Evolutionary conservation across 1,140 invertebrate species (phyloP), one percentile per base, ranked within the genome.

Genomic region (Musca domestica): DNA sequence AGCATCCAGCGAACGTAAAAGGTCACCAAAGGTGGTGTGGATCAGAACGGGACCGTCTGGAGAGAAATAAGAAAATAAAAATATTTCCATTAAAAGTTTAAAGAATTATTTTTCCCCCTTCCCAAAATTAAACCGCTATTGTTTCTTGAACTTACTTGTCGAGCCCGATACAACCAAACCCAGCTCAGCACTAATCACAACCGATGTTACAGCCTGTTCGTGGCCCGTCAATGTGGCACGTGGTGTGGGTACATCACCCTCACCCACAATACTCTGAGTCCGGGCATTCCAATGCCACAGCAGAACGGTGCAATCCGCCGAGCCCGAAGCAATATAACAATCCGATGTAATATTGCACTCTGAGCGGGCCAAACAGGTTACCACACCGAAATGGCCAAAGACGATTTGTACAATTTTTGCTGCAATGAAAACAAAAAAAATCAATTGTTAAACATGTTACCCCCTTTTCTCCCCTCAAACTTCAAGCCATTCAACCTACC

Each of bases 201-300:
- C 93, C 75, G 92, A 94, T 49, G 93, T 93, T 51, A 99, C 93
- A 52, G 95, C 90, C 74, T 96, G 92, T 77, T 98, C 95, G 82
- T 99, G 98, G 1, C 98, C 98, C 0, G 96, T 99, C 0, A 99
- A 84, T 2, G 96, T 98, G 2, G 96, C 95, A 69, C 96, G 87
- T 1, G 98, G 98, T 27, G 95, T 95, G 1, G 97, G 96, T 54
- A 92, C 87, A 77, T 98, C 93, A 14, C 92, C 93, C 81, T 99
- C 97, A 4, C 97, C 97, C 46, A 98, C 94, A 74, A 99, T 96
- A 56, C 93, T 95, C 81, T 97, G 95, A 49, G 94, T 95, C 56
- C 96, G 87, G 0, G 95, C 95, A 78, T 94, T 98, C 95, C 98
- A 99, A 75, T 98, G 96, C 98, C 98, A 99, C 4, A 99, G 83